phyloP scores from a whole-genome alignment of 2,888 invertebrate species.

The Pseudococcus viburni region DNA sequence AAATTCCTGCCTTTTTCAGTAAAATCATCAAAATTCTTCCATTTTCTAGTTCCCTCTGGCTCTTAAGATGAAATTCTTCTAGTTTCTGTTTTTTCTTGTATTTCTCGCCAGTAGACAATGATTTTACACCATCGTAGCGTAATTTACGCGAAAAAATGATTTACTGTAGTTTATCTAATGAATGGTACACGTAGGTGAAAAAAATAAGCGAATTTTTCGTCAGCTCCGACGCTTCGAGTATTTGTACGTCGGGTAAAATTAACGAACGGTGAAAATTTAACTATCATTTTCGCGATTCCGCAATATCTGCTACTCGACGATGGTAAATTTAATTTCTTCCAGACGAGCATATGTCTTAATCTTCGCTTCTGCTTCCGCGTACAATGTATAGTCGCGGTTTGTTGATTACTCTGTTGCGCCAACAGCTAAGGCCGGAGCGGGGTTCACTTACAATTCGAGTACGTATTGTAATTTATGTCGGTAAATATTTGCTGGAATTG shows the following conservation, averaged over 20 bases:
- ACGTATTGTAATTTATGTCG: slow-evolving; percentile 5
- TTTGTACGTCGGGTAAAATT: neutral
- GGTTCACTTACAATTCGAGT: neutral
- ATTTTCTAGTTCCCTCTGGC: no score
- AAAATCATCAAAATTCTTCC: no score
- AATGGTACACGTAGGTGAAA: neutral
- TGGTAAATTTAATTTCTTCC: slow-evolving; percentile 24
- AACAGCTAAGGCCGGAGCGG: neutral
- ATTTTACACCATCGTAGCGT: neutral
- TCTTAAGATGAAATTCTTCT: no score
- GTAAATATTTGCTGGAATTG: neutral
- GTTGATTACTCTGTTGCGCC: neutral
- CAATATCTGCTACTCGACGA: neutral
- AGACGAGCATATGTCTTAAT: slow-evolving; percentile 25
- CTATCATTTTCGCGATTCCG: slow-evolving; percentile 24
- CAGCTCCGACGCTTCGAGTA: no score
- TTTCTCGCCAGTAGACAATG: no score
- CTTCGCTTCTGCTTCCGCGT: neutral
- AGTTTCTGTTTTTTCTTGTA: no score
- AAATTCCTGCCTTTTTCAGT: no score
- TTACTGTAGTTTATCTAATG: neutral
- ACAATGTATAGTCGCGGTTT: neutral
- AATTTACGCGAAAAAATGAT: neutral
- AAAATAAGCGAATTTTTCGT: no score
- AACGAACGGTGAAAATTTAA: slow-evolving; percentile 42